phyloP scores from a whole-genome alignment of 64 coral and sea anemone genomes.

The Platygyra sinensis region DNA sequence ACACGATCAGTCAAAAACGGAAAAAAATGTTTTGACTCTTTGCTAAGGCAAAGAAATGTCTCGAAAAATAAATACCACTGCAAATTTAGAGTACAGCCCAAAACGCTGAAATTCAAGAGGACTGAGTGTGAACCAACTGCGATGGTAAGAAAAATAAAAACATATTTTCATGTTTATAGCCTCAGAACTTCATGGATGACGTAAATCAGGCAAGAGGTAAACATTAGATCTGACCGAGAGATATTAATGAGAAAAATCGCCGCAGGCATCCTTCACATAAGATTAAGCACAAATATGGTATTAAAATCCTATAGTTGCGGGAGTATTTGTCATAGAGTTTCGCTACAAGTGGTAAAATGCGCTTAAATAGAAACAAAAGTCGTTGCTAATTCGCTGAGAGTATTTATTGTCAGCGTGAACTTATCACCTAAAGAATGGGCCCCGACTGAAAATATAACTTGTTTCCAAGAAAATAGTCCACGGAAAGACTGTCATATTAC shows the following conservation, averaged over 20 bases:
- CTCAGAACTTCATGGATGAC: not conserved
- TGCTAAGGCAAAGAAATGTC: not conserved
- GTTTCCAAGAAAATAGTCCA: not conserved
- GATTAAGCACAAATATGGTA: constrained; percentile 6
- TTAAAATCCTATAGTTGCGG: constrained; percentile 17
- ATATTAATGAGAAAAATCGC: not conserved
- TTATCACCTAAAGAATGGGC: not conserved
- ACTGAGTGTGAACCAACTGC: not conserved
- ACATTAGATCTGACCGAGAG: constrained; percentile 4
- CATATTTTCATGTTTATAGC: not conserved
- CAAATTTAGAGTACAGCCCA: not conserved
- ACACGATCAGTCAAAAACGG: not conserved
- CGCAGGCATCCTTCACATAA: not conserved
- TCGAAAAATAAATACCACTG: not conserved
- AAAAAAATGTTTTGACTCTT: not conserved
- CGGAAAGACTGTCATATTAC: not conserved
- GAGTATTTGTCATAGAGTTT: not conserved
- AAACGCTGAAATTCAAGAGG: not conserved
- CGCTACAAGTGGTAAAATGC: constrained; percentile 26
- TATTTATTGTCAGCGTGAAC: not conserved
- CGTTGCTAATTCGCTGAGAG: constrained; percentile 1
- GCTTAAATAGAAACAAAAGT: constrained; percentile 17
- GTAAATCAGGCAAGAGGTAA: not conserved
- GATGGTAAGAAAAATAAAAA: not conserved
- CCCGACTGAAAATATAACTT: not conserved